Base-by-base conservation (phyloP, 2,888 invertebrate genomes). In the Bellardia bayeri region DNA sequence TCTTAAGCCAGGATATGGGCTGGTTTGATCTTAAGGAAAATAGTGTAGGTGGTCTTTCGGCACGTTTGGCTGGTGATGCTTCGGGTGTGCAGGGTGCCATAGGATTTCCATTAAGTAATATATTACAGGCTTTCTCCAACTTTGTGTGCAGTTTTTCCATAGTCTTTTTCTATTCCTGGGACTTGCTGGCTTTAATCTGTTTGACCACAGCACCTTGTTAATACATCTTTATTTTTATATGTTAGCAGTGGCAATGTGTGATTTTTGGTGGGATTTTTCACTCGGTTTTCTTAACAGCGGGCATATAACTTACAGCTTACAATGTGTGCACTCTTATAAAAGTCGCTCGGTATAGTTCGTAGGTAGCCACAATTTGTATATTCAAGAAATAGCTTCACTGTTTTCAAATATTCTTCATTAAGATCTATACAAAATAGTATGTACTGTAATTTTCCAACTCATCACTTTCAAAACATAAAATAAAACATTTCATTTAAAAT, bases 21-120 rank as follows among this genome's bases (percentile, higher is more conserved):
- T 87, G 87, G 87, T 97, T 96, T 92, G 97, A 97, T 91, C 94
- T 96, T 42, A 94, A 96, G 0, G 90, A 92, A 5, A 96, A 97
- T 91, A 96, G 96, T 9, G 95, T 96, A 0, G 97, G 97, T 0
- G 95, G 96, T 0, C 91, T 97, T 0, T 96, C 96, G 72, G 95
- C 96, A 0, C 94, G 96, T 16, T 93, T 97, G 0, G 96, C 97
- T 0, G 96, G 96, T 0, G 97, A 97, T 91, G 96, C 96, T 0
- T 95, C 96, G 0, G 96, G 95, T 3, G 96, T 97, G 0, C 96
- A 97, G 91, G 97, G 97, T 16, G 96, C 96, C 0, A 96, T 96
- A 0, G 97, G 96, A 0, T 95, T 95, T 63, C 94, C 96, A 0
- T 94, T 97, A 23, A 96, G 96, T 1, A 95, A 96, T 0, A 94